Percentiles rank a stretch among this genome's conserved stretches.
Evolutionary conservation across 1,140 invertebrate genomes (phyloP).

Genomic region (Drosophila ambigua): DNA sequence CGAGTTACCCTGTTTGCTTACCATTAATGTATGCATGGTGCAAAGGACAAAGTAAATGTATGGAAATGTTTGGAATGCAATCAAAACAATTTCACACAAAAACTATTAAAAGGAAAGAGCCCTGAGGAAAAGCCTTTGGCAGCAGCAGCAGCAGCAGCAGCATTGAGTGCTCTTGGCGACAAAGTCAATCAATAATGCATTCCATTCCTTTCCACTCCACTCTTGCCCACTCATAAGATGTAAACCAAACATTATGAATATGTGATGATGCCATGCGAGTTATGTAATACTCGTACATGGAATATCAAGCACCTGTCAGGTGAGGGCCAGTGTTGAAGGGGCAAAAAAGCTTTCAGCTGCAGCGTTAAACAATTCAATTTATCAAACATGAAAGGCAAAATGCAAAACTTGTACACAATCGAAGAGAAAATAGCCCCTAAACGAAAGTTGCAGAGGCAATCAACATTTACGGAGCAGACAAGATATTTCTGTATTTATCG

Average conservation of each 20-base stretch:
- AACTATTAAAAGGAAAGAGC: background rate
- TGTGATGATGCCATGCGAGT: conserved; percentile 11
- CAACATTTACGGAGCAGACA: no score
- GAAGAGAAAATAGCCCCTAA: no score
- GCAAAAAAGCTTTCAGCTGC: conserved; percentile 7
- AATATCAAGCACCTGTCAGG: conserved; percentile 54
- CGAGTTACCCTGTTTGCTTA: background rate
- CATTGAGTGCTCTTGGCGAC: conserved; percentile 18
- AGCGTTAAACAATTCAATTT: conserved; percentile 61
- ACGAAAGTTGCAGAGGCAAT: no score
- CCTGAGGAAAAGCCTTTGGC: conserved; percentile 2
- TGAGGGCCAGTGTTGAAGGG: conserved; percentile 5
- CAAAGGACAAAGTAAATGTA: background rate
- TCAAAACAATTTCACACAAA: background rate
- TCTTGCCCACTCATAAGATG: conserved; percentile 43
- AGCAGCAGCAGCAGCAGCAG: background rate
- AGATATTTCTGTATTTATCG: no score
- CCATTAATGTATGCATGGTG: background rate
- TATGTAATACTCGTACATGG: conserved; percentile 14
- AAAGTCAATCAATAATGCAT: conserved; percentile 60
- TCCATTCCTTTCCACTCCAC: background rate
- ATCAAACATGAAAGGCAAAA: conserved; percentile 25
- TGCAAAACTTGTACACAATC: background rate
- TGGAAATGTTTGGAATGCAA: background rate
- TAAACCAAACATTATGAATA: conserved; percentile 54